Percentiles rank a stretch among this genome's conserved stretches.
Evolutionary conservation across 2,797 vertebrate genomes (phyloP).

Genomic region (Chaenodraco wilsoni): DNA sequence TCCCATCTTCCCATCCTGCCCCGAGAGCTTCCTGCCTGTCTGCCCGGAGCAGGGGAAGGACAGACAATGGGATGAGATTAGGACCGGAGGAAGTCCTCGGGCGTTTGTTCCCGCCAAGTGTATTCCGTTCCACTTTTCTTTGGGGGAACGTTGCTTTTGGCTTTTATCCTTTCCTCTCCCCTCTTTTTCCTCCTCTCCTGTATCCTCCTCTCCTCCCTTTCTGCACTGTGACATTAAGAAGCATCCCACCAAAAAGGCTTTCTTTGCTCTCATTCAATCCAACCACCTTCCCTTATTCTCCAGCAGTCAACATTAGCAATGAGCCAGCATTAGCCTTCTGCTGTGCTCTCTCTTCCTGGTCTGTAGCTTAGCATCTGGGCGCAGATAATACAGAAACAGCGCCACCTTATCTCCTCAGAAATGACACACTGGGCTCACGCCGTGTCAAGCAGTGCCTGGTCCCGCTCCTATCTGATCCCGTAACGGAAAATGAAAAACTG

Average conservation of each 20-base stretch:
- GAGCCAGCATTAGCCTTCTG: slow-evolving; percentile 64
- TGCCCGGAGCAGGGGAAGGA: slow-evolving; percentile 52
- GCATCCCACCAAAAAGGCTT: slow-evolving; percentile 29
- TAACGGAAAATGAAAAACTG: slow-evolving; percentile 70
- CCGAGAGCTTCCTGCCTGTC: slow-evolving; percentile 60
- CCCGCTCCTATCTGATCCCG: slow-evolving; percentile 77
- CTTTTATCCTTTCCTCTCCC: slow-evolving; percentile 25
- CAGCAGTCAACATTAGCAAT: slow-evolving; percentile 64
- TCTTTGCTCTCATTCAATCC: slow-evolving; percentile 40
- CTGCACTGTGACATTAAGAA: slow-evolving; percentile 49
- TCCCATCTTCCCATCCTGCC: slow-evolving; percentile 61
- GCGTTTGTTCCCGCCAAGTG: slow-evolving; percentile 54
- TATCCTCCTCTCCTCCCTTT: slow-evolving; percentile 14
- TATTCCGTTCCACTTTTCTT: slow-evolving; percentile 56
- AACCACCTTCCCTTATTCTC: slow-evolving; percentile 33
- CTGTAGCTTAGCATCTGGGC: slow-evolving; percentile 70
- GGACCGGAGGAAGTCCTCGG: slow-evolving; percentile 57
- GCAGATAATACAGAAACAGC: slow-evolving; percentile 75
- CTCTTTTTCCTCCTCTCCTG: slow-evolving; percentile 4
- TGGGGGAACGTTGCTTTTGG: slow-evolving; percentile 43
- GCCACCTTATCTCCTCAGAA: slow-evolving; percentile 78
- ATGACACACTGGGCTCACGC: slow-evolving; percentile 77
- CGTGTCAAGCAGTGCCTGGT: slow-evolving; percentile 69
- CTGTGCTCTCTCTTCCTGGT: slow-evolving; percentile 40
- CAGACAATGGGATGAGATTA: slow-evolving; percentile 47